A percentile compares a stretch with the other conserved stretches of the same genome.
These are phyloP conservation scores for Aplochiton taeniatus DNA, from an alignment of 2,797 vertebrate genomes.

Conservation along the genomic window DNA sequence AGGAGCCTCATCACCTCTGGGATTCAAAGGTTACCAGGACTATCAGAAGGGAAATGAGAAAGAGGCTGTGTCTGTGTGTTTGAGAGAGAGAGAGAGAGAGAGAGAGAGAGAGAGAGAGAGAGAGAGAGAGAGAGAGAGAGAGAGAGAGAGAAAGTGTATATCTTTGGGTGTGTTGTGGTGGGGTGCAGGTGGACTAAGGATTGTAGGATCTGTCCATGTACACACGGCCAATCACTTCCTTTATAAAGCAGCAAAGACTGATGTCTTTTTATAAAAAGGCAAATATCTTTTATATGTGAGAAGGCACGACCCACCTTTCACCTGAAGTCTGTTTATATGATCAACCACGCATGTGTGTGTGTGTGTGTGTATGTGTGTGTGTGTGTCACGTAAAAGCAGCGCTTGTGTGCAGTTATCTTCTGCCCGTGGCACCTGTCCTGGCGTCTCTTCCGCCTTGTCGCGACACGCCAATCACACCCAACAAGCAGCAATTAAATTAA, in stretches of 20 bases:
- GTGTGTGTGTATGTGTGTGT: neutral
- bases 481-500: slow-evolving; percentile 60
- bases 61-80: slow-evolving; percentile 5
- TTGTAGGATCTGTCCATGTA: neutral
- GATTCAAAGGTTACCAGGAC: slow-evolving; percentile 60
- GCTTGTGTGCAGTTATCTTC: slow-evolving; percentile 25
- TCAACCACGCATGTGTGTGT: neutral
- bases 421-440: slow-evolving; percentile 36
- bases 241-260: slow-evolving; percentile 21
- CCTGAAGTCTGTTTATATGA: slow-evolving; percentile 14
- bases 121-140: neutral
- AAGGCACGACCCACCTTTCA: slow-evolving; percentile 7
- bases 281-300: slow-evolving; percentile 27
- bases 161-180: too few species aligned
- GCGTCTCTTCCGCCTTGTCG: slow-evolving; percentile 38
- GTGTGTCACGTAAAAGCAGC: neutral
- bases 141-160: too few species aligned
- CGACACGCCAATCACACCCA: slow-evolving; percentile 56
- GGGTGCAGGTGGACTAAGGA: neutral
- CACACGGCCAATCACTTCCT: neutral
- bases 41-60: slow-evolving; percentile 48
- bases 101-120: neutral
- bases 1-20: slow-evolving; percentile 41
- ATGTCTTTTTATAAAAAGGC: slow-evolving; percentile 16
- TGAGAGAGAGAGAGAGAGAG: slow-evolving; percentile 1